A percentile compares a stretch with the other conserved stretches of the same genome.
Evolutionary conservation across 2,888 invertebrate species (phyloP).

Genomic region (Trissonchulus latispiculum): DNA sequence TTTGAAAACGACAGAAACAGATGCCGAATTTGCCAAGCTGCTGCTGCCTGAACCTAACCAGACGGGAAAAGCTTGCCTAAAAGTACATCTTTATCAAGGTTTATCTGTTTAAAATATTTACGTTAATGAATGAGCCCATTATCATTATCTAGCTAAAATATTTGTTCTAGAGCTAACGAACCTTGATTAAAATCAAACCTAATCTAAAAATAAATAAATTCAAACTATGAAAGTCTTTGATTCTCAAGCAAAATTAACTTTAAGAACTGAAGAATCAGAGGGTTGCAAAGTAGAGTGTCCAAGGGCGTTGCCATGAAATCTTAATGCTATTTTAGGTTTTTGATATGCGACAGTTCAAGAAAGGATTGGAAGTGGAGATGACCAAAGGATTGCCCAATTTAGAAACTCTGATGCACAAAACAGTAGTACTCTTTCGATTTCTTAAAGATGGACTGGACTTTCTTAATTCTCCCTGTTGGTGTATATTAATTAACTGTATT

Average conservation of each 20-base stretch:
- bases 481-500: constrained; percentile 4
- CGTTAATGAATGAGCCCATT: too few species aligned
- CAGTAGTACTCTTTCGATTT: background rate
- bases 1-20: background rate
- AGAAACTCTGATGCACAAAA: background rate
- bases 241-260: too few species aligned
- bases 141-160: too few species aligned
- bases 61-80: background rate
- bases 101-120: too few species aligned
- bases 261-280: too few species aligned
- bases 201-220: too few species aligned
- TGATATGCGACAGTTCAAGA: constrained; percentile 13
- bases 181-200: too few species aligned
- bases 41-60: background rate
- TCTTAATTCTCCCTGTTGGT: constrained; percentile 11
- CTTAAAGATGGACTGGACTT: background rate
- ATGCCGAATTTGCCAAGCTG: background rate
- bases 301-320: too few species aligned
- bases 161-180: too few species aligned
- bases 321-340: constrained; percentile 17
- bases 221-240: too few species aligned
- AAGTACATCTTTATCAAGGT: too few species aligned
- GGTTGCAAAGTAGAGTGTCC: too few species aligned
- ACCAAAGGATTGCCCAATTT: background rate
- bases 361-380: constrained; percentile 1